Percentiles rank a stretch among this genome's conserved stretches.
phyloP scores from a whole-genome alignment of 2,888 invertebrate species.

The Mechanitis messenoides region DNA sequence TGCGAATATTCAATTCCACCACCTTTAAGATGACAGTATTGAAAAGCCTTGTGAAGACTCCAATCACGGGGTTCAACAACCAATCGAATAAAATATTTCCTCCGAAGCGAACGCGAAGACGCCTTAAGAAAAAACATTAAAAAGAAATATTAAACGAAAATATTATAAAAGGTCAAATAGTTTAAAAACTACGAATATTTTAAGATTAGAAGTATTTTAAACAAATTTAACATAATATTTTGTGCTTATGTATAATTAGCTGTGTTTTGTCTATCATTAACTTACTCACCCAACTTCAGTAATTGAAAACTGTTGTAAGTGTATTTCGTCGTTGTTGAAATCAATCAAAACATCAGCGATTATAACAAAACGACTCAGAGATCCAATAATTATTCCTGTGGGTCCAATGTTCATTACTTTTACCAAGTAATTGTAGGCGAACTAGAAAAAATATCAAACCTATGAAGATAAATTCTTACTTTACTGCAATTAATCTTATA shows the following conservation, averaged over 20 bases:
- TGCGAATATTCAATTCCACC: conserved; percentile 57
- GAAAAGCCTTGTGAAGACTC: conserved; percentile 61
- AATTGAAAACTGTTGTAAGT: conserved; percentile 63
- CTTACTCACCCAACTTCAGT: conserved; percentile 36
- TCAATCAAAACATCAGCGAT: conserved; percentile 61
- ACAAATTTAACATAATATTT: no score
- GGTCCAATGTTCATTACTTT: conserved; percentile 63
- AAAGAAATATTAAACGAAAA: no score
- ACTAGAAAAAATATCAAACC: conserved; percentile 48
- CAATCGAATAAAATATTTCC: conserved; percentile 70
- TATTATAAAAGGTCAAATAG: no score
- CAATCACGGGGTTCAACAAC: conserved; percentile 66
- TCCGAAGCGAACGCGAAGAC: conserved; percentile 63
- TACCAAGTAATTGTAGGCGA: conserved; percentile 68
- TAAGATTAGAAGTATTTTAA: no score
- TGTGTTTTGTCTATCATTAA: no score
- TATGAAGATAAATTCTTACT: no score
- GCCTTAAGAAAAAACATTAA: conserved; percentile 38
- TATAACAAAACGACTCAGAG: conserved; percentile 54
- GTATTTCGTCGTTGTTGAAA: conserved; percentile 71
- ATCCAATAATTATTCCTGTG: conserved; percentile 63
- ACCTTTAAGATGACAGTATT: conserved; percentile 62
- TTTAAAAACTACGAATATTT: no score
- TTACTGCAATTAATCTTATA: no score
- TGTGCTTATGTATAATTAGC: no score